Conservation (phyloP, 2,113 vertebrate genomes). For the Coturnix japonica region DNA sequence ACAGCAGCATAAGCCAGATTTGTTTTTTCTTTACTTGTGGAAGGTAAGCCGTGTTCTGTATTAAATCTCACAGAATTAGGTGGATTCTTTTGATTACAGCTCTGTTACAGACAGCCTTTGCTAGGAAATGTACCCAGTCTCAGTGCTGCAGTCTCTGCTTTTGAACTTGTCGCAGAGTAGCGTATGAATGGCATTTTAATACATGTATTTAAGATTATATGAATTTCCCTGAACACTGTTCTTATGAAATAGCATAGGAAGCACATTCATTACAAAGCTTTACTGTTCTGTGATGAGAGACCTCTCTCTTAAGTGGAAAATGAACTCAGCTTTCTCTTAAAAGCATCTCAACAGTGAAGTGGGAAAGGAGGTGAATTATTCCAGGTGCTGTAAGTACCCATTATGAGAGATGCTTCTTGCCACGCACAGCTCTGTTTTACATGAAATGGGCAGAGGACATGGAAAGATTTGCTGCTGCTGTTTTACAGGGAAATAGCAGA, state of each 20-base stretch:
- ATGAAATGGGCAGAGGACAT: neutral
- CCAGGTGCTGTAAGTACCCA: neutral
- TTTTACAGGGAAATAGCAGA: neutral
- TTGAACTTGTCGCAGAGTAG: neutral
- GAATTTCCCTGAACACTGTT: neutral
- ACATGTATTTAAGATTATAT: neutral
- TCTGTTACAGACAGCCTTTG: neutral
- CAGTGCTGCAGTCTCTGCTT: neutral
- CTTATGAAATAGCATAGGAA: neutral
- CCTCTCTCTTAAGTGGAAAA: constrained; percentile 45
- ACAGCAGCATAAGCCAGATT: neutral
- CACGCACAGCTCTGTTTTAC: neutral
- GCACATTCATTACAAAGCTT: neutral
- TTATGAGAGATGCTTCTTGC: neutral
- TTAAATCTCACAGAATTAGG: neutral
- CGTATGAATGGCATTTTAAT: neutral
- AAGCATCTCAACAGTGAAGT: constrained; percentile 24
- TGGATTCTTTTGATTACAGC: neutral
- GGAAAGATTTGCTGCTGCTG: neutral
- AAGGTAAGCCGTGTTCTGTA: neutral
- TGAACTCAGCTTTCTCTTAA: constrained; percentile 26
- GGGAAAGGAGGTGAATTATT: constrained; percentile 3
- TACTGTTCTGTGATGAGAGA: neutral
- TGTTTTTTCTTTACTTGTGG: neutral
- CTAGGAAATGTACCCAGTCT: neutral